These are phyloP conservation scores for Silurus glanis DNA, from an alignment of 2,113 vertebrate genomes.

Conservation along the genomic window DNA sequence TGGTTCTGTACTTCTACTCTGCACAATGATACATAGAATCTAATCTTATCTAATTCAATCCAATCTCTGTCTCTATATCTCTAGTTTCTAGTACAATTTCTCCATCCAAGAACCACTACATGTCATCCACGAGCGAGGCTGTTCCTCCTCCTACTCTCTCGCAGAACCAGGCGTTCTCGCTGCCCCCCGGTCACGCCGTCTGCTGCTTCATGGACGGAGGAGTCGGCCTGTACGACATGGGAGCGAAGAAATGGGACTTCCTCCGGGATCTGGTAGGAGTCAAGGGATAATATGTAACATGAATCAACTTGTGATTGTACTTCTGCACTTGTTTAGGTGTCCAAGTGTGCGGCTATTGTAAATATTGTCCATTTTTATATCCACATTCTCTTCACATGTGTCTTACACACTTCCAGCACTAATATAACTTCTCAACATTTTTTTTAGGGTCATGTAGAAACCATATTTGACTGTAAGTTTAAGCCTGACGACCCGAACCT, in stretches of 20 bases:
- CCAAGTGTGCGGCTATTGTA: no score
- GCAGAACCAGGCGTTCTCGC: conserved; percentile 88
- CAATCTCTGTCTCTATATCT: neutral
- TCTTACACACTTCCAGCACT: no score
- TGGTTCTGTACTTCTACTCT: no score
- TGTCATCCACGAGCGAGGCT: conserved; percentile 93
- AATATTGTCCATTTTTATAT: no score
- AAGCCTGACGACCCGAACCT: conserved; percentile 94
- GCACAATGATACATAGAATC: no score
- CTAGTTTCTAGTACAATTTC: conserved; percentile 75
- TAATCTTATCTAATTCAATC: no score
- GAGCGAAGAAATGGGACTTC: conserved; percentile 96
- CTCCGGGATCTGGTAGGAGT: conserved; percentile 89
- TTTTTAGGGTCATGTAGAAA: conserved; percentile 93
- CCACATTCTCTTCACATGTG: no score
- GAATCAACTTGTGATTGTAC: neutral
- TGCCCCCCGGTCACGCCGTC: conserved; percentile 90
- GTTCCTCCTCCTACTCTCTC: conserved; percentile 86
- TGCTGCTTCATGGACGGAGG: conserved; percentile 98
- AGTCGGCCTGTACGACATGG: conserved; percentile 95
- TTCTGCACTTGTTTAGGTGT: no score
- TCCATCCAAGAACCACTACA: conserved; percentile 84
- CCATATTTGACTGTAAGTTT: conserved; percentile 99
- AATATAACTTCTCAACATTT: no score
- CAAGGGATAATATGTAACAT: neutral